Base-by-base conservation (phyloP, 2,888 invertebrate genomes). In the Ochropacha duplaris region DNA sequence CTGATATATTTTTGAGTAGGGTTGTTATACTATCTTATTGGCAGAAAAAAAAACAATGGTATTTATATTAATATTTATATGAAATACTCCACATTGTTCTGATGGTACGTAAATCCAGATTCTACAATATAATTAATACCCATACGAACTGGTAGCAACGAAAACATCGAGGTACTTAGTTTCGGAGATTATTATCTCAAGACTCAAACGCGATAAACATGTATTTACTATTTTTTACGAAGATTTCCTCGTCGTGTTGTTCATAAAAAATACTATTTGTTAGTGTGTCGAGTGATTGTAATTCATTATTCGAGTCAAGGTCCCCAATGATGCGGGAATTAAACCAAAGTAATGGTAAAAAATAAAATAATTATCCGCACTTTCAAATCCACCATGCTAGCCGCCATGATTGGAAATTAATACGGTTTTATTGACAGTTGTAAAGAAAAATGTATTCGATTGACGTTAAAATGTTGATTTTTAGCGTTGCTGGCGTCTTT, bases 291-390 rank as follows among this genome's bases (percentile, higher is more conserved):
- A 72, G 76, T 69, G 79, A 83, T 66, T 81, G 83, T 74, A 61
- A 68, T 67, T 69, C 65, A 58, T 55, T 54, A 57, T 51, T 56
- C 34, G 44, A 69, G 61, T 66, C 78, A 87, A 86, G 88, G 88
- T 71, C 79, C 65, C 71, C 66, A 78, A 71, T 81, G 84, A 84
- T 82, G 87, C 85, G 85, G 78, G 72, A 82, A 86, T 81, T 80
- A 72, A 79, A 67, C 59, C 66, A 64, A 78, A 84, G 85, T 83
- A 85, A 84, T 82, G 74, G 72, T 68, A 76, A 75, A 73, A 74
- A 76, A 68, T 69, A 63, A 69, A 58, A 72, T 69, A 66, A 69
- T 73, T 61, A 61, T 50, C 24, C 34, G 50, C 54, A 62, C 57
- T 69, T 61, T 64, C 64, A 62, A 36, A 65, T 19, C 9, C 19